phyloP scores from a whole-genome alignment of 2,888 invertebrate genomes.

The Aphodius sticticus region DNA sequence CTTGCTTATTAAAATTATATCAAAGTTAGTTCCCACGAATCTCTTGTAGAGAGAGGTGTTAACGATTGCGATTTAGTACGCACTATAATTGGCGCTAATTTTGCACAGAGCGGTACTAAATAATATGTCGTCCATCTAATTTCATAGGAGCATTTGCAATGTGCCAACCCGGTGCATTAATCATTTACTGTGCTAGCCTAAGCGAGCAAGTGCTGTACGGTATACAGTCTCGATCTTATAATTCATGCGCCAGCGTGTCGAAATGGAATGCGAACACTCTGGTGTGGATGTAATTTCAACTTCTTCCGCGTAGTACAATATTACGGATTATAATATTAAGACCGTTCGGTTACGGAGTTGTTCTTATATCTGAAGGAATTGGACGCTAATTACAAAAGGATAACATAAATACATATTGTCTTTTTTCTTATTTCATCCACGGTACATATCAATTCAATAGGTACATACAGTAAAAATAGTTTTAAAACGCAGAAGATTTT shows the following conservation, averaged over 20 bases:
- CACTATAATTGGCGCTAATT: conserved; percentile 18
- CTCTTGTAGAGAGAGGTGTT: background rate
- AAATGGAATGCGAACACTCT: conserved; percentile 19
- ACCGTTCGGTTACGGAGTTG: background rate
- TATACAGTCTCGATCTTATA: conserved; percentile 5
- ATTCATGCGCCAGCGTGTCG: background rate
- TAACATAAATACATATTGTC: no score
- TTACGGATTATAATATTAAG: conserved; percentile 17
- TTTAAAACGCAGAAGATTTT: no score
- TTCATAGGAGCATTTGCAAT: background rate
- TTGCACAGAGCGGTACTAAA: conserved; percentile 21
- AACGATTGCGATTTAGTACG: background rate
- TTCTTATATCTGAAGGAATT: background rate
- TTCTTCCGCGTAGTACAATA: conserved; percentile 19
- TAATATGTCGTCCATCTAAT: conserved; percentile 20
- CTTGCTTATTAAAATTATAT: background rate
- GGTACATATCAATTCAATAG: no score
- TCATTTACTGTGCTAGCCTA: background rate
- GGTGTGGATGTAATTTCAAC: conserved; percentile 18
- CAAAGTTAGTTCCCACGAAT: background rate
- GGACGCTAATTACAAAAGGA: background rate
- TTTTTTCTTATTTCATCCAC: no score
- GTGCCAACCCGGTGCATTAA: conserved; percentile 19
- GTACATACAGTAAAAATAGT: no score
- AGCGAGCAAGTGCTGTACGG: background rate